Evolutionary conservation across 2,888 invertebrate genomes (phyloP), one percentile per base, ranked within the genome.

Genomic region (Stratiomys singularior): DNA sequence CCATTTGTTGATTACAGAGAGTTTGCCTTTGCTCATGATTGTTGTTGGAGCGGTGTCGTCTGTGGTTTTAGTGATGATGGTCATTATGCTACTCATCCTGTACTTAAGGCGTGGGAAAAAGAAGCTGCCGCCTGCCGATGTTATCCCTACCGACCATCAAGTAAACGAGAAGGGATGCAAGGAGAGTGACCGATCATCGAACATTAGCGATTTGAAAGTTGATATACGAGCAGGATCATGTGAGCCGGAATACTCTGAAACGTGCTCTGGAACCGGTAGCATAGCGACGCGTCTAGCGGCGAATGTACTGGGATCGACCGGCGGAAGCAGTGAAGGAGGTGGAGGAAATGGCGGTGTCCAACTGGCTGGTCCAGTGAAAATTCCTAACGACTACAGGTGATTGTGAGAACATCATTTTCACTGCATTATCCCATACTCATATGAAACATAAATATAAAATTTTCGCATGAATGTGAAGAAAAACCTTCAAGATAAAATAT

Each of bases 151-250:
- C 37, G 91, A 91, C 63, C 81, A 81, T 76, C 87, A 90, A 81
- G 89, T 89, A 58, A 88, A 88, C 67, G 89, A 89, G 81, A 89
- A 90, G 81, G 89, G 89, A 81, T 92, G 90, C 81, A 92, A 93
- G 82, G 93, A 93, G 86, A 94, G 94, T 80, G 96, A 97, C 85
- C 90, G 95, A 81, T 96, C 96, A 83, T 96, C 96, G 74, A 96
- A 96, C 85, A 96, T 96, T 83, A 96, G 96, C 81, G 96, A 96
- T 88, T 89, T 96, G 85, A 97, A 97, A 87, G 90, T 96, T 81
- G 96, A 97, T 87, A 90, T 96, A 80, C 90, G 96, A 79, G 96
- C 96, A 1, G 86, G 87, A 63, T 79, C 86, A 63, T 87, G 87
- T 78, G 87, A 87, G 77, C 87, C 90, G 86, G 90, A 90, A 80